Evolutionary conservation across 2,797 vertebrate species (phyloP).

Genomic region (Muraenolepis orangiensis): DNA sequence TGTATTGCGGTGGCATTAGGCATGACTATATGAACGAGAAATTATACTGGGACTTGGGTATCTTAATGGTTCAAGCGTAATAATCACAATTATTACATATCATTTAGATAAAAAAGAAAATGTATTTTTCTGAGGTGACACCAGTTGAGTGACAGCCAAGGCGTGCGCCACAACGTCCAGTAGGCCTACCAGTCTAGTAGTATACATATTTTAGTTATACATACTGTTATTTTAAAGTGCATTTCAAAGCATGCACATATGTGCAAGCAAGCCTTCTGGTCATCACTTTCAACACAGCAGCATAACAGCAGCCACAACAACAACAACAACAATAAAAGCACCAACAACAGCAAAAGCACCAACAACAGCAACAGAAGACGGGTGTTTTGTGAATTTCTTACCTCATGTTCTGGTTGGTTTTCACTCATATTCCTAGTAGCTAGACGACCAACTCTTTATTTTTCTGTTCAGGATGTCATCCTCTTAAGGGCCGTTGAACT

Average conservation of each 20-base stretch:
- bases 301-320: neutral
- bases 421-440: conserved; percentile 60
- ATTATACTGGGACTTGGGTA: neutral
- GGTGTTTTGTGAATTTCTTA: conserved; percentile 36
- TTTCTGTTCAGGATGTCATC: conserved; percentile 12
- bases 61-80: neutral
- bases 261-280: conserved; percentile 4
- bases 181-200: no score
- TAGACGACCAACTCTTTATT: conserved; percentile 25
- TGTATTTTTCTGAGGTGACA: neutral
- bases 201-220: no score
- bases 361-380: no score
- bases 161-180: neutral
- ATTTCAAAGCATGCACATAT: neutral
- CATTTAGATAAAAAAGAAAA: neutral
- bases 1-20: neutral
- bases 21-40: neutral
- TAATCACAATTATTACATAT: neutral
- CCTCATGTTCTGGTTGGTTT: conserved; percentile 58
- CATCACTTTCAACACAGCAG: neutral
- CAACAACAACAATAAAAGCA: neutral
- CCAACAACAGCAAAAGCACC: neutral
- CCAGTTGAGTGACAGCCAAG: no score
- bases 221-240: neutral
- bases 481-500: conserved; percentile 28